Evolutionary conservation across 2,888 invertebrate genomes (phyloP).

Genomic region (Hemistola chrysoprasaria): DNA sequence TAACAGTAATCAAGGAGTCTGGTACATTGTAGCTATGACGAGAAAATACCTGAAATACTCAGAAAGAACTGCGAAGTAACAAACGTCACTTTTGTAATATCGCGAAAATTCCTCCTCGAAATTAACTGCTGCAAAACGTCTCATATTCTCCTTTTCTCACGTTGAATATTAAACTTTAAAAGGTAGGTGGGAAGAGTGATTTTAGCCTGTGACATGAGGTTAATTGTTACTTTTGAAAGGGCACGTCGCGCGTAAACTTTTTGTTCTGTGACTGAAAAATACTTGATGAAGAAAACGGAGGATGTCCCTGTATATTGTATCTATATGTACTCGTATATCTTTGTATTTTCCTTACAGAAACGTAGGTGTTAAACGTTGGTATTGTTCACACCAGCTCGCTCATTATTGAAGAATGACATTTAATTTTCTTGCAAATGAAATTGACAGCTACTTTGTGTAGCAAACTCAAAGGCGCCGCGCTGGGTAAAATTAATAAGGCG

Average conservation of each 20-base stretch:
- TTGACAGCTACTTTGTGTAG: no score
- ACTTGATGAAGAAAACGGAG: constrained; percentile 45
- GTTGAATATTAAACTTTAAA: constrained; percentile 33
- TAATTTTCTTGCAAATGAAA: no score
- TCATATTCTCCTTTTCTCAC: constrained; percentile 19
- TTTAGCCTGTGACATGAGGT: constrained; percentile 3
- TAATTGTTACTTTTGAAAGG: constrained; percentile 31
- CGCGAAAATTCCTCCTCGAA: constrained; percentile 43
- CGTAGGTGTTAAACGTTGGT: no score
- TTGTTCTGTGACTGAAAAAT: constrained; percentile 45
- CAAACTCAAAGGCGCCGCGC: no score
- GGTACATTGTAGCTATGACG: constrained; percentile 7
- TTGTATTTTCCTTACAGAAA: no score
- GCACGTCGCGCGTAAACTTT: constrained; percentile 28
- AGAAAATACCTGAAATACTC: constrained; percentile 32
- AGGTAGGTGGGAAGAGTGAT: background rate
- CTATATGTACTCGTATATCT: background rate
- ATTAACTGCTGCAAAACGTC: constrained; percentile 40
- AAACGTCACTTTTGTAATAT: constrained; percentile 41
- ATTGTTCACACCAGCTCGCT: no score
- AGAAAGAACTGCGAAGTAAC: constrained; percentile 26
- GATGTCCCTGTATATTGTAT: constrained; percentile 1
- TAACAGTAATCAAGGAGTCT: constrained; percentile 11
- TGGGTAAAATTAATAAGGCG: no score
- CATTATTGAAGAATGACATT: no score